Evolutionary conservation across 2,113 vertebrate genomes (phyloP).

Genomic region (Murina feae): DNA sequence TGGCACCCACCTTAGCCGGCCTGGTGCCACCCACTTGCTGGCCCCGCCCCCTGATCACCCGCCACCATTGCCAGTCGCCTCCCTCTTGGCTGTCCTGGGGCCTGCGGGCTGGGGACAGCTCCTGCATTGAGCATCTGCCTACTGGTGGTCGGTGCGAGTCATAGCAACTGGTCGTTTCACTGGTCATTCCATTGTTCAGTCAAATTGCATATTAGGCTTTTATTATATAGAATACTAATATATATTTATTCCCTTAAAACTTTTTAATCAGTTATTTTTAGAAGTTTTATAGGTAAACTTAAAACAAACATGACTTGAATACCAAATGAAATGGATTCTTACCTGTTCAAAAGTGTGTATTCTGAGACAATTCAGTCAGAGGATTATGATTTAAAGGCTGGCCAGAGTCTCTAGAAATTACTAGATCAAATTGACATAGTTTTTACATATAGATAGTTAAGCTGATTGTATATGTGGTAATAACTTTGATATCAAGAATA

Average conservation of each 20-base stretch:
- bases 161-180: too few relatives aligned
- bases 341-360: slow-evolving; percentile 1
- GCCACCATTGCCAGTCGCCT: too few relatives aligned
- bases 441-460: not conserved
- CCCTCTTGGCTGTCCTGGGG: too few relatives aligned
- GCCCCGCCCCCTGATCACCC: too few relatives aligned
- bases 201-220: too few relatives aligned
- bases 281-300: not conserved
- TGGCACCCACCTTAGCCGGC: too few relatives aligned
- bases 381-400: not conserved
- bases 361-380: not conserved
- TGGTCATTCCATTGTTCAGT: too few relatives aligned
- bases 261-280: slow-evolving; percentile 19
- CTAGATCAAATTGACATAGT: not conserved
- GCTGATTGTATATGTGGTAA: not conserved
- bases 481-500: slow-evolving; percentile 21
- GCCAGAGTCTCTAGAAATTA: not conserved
- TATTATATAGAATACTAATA: too few relatives aligned
- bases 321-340: not conserved
- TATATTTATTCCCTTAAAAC: not conserved
- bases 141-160: too few relatives aligned
- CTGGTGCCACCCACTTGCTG: too few relatives aligned
- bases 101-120: too few relatives aligned
- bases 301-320: not conserved
- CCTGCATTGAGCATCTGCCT: too few relatives aligned